Base-by-base conservation (phyloP, 2,888 invertebrate genomes). In the Anaspis maculata region DNA sequence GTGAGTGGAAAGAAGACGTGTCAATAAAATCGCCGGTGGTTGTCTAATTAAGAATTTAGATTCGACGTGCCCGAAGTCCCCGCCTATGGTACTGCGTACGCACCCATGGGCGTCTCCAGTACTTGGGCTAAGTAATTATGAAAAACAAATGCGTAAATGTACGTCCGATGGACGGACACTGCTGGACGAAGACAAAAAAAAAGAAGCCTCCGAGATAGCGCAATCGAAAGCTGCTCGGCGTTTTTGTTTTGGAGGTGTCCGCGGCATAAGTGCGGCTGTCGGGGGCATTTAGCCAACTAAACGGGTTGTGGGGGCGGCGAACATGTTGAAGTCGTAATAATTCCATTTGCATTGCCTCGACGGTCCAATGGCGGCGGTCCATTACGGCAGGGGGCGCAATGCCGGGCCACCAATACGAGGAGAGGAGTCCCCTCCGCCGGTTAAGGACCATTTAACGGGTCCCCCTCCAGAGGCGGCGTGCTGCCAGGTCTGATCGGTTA, bases 211-310 rank as follows among this genome's bases (percentile, higher is more conserved):
- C n/a, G n/a, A n/a, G n/a, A n/a, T n/a, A n/a, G n/a, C n/a, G n/a
- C n/a, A n/a, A n/a, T n/a, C n/a, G n/a, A n/a, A n/a, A n/a, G n/a
- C n/a, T 40, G 39, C 34, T 51, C 49, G 56, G 57, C 59, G 56
- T 53, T 57, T 59, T 59, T 58, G 56, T 59, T 54, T 57, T 50
- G 51, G 52, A 51, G 49, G 51, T 49, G 53, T 51, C 49, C 46
- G 49, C 52, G 48, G 53, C 56, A 52, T 61, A 57, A 59, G 54
- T 51, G 56, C 57, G 57, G 59, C n/a, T 61, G 56, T 56, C 52
- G 48, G n/a, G 39, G 44, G 45, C 52, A 49, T 57, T 59, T 52
- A 56, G 47, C 45, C 48, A 37, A 38, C 45, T 53, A 52, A 56
- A 56, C 53, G 40, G 39, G 51, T 58, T 54, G 56, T 57, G 56